A percentile compares a stretch with the other conserved stretches of the same genome.
Conservation (phyloP, 2,888 invertebrate genomes). For the Vesta saturnalis region DNA sequence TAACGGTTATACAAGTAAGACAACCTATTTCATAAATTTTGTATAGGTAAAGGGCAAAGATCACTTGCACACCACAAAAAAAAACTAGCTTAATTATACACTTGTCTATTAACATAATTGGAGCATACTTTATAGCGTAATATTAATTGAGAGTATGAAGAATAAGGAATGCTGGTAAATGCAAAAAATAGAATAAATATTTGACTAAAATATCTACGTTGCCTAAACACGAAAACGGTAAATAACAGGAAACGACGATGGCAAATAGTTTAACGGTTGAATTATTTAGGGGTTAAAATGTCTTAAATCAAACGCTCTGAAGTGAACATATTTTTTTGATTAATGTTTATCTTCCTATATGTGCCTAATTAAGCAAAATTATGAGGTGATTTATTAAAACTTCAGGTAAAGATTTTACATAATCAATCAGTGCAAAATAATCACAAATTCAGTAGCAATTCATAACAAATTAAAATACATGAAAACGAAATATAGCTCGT, state of each 20-base stretch:
- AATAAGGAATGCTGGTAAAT: too few species aligned
- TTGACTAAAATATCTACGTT: neutral
- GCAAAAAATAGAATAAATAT: neutral
- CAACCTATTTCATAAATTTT: too few species aligned
- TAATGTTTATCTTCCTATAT: too few species aligned
- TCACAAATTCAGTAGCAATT: neutral
- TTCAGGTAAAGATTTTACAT: neutral
- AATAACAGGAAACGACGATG: slow-evolving; percentile 5
- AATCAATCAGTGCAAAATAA: neutral
- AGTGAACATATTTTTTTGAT: too few species aligned
- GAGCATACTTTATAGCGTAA: neutral
- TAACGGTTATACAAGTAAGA: too few species aligned
- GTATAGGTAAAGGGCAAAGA: neutral
- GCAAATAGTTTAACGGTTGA: slow-evolving; percentile 8
- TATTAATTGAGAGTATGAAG: too few species aligned
- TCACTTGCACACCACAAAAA: neutral
- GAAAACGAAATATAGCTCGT: too few species aligned
- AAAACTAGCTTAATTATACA: neutral
- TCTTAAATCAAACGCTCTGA: too few species aligned
- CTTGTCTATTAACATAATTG: neutral
- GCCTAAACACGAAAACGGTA: neutral
- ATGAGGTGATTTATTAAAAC: neutral
- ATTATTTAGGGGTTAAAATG: neutral
- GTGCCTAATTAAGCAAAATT: neutral
- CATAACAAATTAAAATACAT: neutral